Evolutionary conservation across 2,113 vertebrate species (phyloP), one percentile per base, ranked within the genome.

Genomic region (Delphinapterus leucas): DNA sequence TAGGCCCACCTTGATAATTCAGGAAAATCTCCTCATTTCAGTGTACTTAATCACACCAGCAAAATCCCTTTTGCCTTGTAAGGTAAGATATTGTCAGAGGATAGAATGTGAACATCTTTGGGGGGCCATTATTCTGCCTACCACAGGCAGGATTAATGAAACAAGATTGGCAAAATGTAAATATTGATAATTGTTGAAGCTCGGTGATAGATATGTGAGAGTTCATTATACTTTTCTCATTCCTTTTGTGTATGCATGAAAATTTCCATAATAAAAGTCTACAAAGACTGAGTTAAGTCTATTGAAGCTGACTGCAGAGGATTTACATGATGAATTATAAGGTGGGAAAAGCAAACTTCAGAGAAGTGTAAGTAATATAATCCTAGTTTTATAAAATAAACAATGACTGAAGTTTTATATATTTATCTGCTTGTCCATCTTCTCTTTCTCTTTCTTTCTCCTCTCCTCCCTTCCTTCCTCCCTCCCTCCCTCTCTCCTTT

Each of bases 311-410:
- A 90, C 33, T 68, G 79, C 44, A 95, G 41, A 96, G 88, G 31
- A 84, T 90, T 94, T 95, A 55, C 31, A 14, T 25, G 70, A 86
- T 76, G 36, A 84, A 90, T 83, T 84, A 70, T 38, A 44, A 74
- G 60, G 53, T 90, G 26, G 74, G 33, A 49, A 82, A 94, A 96
- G 63, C 74, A 84, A 95, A 77, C 26, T 92, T 86, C 41, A 91
- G 18, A 38, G 38, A 82, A 71, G 41, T 44, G 18, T 77, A 74
- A 88, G 31, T 77, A 63, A 88, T 18, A 68, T 77, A 77, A 93
- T 88, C 65, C 31, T 53, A 47, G 36, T 92, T 97, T 98, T 79
- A 96, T 92, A 86, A 93, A 65, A 65, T 77, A 53, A 93, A 82
- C 9, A 87, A 26, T 33, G 38, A 38, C 38, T 73, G 63, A 81